Conservation (phyloP, 2,888 invertebrate genomes). For the Cremastobaeus sp. region DNA sequence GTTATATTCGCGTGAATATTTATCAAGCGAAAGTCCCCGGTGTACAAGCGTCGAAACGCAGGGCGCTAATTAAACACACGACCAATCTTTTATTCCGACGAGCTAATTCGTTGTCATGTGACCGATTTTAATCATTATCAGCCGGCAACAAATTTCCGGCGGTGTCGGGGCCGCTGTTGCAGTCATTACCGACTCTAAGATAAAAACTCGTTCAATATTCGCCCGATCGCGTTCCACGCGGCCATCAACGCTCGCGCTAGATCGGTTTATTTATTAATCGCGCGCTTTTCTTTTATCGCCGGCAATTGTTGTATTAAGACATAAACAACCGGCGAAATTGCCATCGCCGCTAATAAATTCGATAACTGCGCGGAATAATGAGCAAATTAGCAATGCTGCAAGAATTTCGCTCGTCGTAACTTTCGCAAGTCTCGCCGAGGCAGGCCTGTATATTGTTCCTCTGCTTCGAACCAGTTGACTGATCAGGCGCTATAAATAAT, state of each 20-base stretch:
- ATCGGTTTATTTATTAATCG: constrained; percentile 42
- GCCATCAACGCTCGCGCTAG: constrained; percentile 22
- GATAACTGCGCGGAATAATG: constrained; percentile 23
- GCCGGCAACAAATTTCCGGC: constrained; percentile 50
- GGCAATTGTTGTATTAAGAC: constrained; percentile 37
- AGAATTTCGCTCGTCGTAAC: constrained; percentile 17
- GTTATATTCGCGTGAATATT: constrained; percentile 57
- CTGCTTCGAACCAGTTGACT: too few species aligned
- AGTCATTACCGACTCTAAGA: constrained; percentile 39
- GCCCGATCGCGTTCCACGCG: constrained; percentile 2
- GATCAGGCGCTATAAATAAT: too few species aligned
- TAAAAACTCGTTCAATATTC: constrained; percentile 48
- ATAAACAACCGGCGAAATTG: constrained; percentile 35
- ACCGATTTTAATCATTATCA: constrained; percentile 56
- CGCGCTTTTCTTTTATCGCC: constrained; percentile 12
- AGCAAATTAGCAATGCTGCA: constrained; percentile 37
- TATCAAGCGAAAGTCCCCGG: constrained; percentile 56
- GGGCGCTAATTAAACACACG: constrained; percentile 56
- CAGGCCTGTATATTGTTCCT: too few species aligned
- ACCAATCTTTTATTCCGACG: constrained; percentile 51
- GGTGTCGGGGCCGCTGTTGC: constrained; percentile 44
- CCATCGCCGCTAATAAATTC: constrained; percentile 33
- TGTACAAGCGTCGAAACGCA: constrained; percentile 46
- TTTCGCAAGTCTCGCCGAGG: constrained; percentile 18
- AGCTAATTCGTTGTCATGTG: constrained; percentile 58